Base-by-base conservation (phyloP, 2,113 vertebrate species). In the Fulica atra region DNA sequence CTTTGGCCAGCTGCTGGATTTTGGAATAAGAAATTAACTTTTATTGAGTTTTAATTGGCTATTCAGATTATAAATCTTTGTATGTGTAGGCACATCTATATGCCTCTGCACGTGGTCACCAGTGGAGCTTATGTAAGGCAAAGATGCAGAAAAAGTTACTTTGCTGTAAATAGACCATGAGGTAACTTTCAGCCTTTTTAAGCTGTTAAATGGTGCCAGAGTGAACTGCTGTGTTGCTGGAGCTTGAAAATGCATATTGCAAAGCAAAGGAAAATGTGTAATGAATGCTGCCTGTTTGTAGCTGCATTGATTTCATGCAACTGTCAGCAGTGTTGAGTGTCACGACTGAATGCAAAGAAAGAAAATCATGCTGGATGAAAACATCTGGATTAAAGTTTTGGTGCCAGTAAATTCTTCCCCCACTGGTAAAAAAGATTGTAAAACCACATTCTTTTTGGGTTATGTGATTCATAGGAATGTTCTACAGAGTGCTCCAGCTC, bases 321-420 rank as follows among this genome's bases (percentile, higher is more conserved):
- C 65, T 92, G 80, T 25, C 81, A 73, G 79, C 88, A 91, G 54
- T 21, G 28, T 86, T 94, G 82, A 66, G 26, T 69, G 86, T 94
- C 95, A 94, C 87, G 92, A 93, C 3, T 81, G 86, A 94, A 96
- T 73, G 91, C 86, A 86, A 95, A 95, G 93, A 44, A 96, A 96
- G 96, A 91, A 92, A 92, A 91, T 72, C 9, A 20, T 84, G 92
- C 81, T 96, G 95, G 95, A 89, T 54, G 83, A 91, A 96, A 97
- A 97, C 97, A 97, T 97, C 97, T 97, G 97, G 96, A 95, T 94
- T 93, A 82, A 90, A 93, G 81, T 95, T 95, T 91, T 40, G 79
- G 51, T 97, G 96, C 95, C 97, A 97, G 93, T 87, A 96, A 96
- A 95, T 93, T 92, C 88, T 93, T 95, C 92, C 94, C 84, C 79